These are phyloP conservation scores for Pelodiscus sinensis DNA, from an alignment of 2,113 vertebrate species.

Conservation along the genomic window DNA sequence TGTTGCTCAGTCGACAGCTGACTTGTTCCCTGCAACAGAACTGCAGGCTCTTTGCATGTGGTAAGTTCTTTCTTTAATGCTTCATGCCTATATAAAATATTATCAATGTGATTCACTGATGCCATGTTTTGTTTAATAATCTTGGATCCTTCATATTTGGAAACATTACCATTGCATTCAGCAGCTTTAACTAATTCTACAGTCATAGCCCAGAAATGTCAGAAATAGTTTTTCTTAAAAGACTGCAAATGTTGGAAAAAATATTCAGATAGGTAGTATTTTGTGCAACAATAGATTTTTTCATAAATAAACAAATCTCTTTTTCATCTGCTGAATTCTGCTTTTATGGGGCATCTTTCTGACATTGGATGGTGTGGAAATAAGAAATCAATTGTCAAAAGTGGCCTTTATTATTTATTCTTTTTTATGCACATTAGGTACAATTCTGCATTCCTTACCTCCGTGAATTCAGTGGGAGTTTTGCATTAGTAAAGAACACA, in stretches of 20 bases:
- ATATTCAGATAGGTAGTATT: background rate
- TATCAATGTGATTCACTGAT: background rate
- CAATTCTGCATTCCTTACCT: rapidly evolving
- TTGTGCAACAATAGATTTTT: background rate
- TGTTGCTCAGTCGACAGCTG: slow-evolving; percentile 84
- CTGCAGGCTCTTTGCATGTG: slow-evolving; percentile 73
- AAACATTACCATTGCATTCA: background rate
- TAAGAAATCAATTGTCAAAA: background rate
- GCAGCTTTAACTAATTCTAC: background rate
- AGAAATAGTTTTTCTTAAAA: background rate
- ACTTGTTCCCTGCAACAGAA: slow-evolving; percentile 79
- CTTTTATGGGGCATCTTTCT: background rate
- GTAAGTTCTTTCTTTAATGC: slow-evolving; percentile 74
- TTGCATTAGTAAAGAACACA: background rate
- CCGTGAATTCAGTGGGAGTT: background rate
- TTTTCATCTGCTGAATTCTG: background rate
- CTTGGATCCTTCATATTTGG: background rate
- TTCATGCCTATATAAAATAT: rapidly evolving
- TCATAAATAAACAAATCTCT: background rate
- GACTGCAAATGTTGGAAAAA: background rate
- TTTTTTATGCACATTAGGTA: background rate
- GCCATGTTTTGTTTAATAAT: background rate
- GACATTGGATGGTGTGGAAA: rapidly evolving
- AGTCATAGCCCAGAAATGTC: background rate
- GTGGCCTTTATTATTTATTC: background rate